These are phyloP conservation scores for Nibea coibor DNA, from an alignment of 2,113 vertebrate genomes.

Conservation along the genomic window DNA sequence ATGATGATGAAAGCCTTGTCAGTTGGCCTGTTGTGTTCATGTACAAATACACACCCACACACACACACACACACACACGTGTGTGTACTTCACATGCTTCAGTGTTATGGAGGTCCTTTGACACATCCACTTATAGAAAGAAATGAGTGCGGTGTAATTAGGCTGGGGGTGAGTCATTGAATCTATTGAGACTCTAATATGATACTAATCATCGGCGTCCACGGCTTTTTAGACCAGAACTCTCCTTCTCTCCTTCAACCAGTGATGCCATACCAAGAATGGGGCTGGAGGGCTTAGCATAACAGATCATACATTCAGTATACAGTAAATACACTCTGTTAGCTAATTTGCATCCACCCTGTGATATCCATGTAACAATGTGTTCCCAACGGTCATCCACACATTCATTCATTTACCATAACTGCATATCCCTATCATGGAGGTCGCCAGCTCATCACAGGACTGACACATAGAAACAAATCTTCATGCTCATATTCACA, in stretches of 20 bases:
- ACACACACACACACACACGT: background rate
- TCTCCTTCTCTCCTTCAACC: background rate
- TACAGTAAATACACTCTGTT: background rate
- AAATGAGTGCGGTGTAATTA: slow-evolving; percentile 43
- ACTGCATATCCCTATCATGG: too few species aligned
- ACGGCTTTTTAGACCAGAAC: background rate
- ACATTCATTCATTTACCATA: background rate
- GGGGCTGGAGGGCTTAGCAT: background rate
- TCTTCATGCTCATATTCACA: too few species aligned
- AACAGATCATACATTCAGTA: background rate
- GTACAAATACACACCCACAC: slow-evolving; percentile 33
- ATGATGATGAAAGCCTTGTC: slow-evolving; percentile 75
- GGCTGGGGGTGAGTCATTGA: slow-evolving; percentile 49
- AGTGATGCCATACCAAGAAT: too few species aligned
- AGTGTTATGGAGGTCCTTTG: slow-evolving; percentile 24
- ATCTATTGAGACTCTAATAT: slow-evolving; percentile 39
- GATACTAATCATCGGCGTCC: slow-evolving; percentile 25
- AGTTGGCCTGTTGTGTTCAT: slow-evolving; percentile 54
- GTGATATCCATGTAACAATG: background rate
- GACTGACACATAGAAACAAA: background rate
- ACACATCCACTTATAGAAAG: slow-evolving; percentile 50
- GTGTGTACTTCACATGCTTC: slow-evolving; percentile 22
- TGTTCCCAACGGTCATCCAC: background rate
- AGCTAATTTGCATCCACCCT: too few species aligned
- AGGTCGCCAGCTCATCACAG: too few species aligned